phyloP scores from a whole-genome alignment of 2,797 vertebrate genomes.

The Amniataba percoides region DNA sequence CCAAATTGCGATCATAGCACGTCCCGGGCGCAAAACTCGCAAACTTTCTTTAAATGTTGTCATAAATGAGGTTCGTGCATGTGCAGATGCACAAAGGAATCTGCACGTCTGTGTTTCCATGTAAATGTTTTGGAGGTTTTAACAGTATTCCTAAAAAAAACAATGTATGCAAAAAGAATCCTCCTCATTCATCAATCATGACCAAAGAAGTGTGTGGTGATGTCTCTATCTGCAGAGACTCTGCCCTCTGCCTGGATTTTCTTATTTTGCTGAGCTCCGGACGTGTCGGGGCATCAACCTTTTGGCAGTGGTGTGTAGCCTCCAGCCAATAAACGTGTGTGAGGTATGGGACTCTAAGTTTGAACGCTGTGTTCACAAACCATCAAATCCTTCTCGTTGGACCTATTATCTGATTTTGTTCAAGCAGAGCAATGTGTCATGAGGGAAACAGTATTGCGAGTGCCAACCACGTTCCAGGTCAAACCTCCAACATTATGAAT shows the following conservation, averaged over 20 bases:
- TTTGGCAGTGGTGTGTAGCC: too few species aligned
- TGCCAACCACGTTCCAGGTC: neutral
- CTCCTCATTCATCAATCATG: too few species aligned
- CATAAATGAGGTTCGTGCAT: neutral
- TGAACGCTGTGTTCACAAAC: too few species aligned
- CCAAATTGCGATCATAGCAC: neutral
- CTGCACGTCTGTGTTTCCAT: neutral
- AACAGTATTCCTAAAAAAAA: neutral
- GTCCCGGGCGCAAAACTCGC: neutral
- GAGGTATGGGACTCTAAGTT: too few species aligned
- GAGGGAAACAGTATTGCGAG: neutral
- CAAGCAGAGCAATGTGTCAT: neutral
- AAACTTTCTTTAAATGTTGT: neutral
- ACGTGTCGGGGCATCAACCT: too few species aligned
- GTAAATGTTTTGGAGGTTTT: neutral
- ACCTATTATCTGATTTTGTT: neutral
- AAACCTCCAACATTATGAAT: neutral
- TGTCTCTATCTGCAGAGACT: too few species aligned
- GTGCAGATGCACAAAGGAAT: neutral
- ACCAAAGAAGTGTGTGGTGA: too few species aligned
- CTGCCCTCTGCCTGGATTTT: too few species aligned
- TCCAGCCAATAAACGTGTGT: too few species aligned
- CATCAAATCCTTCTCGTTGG: too few species aligned
- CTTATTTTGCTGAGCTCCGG: too few species aligned
- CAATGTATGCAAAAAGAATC: too few species aligned